Conservation (phyloP, 2,888 invertebrate species). For the Synanthedon formicaeformis region DNA sequence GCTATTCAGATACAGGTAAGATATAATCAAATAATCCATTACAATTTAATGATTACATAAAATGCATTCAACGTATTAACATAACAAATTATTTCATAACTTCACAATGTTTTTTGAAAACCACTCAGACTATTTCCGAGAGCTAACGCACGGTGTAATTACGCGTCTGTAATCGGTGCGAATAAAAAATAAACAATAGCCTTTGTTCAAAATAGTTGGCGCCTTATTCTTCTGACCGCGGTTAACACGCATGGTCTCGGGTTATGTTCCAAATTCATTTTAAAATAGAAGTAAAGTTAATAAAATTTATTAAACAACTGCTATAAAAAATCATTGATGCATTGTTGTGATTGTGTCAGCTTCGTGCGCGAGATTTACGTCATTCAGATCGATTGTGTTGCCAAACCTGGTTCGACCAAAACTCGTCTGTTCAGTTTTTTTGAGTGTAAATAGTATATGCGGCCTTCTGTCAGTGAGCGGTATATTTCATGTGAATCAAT, state of each 20-base stretch:
- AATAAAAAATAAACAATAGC: conserved; percentile 60
- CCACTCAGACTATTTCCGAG: conserved; percentile 19
- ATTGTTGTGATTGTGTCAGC: background rate
- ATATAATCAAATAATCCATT: conserved; percentile 10
- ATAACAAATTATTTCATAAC: background rate
- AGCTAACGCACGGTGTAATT: conserved; percentile 24
- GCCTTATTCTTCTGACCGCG: conserved; percentile 40
- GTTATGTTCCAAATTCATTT: conserved; percentile 1
- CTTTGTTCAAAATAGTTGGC: conserved; percentile 52
- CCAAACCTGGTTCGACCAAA: conserved; percentile 26
- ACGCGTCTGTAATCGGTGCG: conserved; percentile 37
- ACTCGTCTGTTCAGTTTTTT: conserved; percentile 55
- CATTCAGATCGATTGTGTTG: conserved; percentile 34
- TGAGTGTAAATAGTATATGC: conserved; percentile 49
- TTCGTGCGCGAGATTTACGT: conserved; percentile 35
- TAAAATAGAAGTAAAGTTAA: background rate
- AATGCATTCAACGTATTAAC: background rate
- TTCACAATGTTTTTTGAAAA: background rate
- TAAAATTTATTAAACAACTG: conserved; percentile 2
- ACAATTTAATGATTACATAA: background rate
- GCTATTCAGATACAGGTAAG: conserved; percentile 72
- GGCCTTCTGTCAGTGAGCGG: conserved; percentile 36
- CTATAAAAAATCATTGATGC: conserved; percentile 13
- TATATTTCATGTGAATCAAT: conserved; percentile 11
- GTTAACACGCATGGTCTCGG: conserved; percentile 30